Base-by-base conservation (phyloP, 2,113 vertebrate species). In the Ctenomys sociabilis region DNA sequence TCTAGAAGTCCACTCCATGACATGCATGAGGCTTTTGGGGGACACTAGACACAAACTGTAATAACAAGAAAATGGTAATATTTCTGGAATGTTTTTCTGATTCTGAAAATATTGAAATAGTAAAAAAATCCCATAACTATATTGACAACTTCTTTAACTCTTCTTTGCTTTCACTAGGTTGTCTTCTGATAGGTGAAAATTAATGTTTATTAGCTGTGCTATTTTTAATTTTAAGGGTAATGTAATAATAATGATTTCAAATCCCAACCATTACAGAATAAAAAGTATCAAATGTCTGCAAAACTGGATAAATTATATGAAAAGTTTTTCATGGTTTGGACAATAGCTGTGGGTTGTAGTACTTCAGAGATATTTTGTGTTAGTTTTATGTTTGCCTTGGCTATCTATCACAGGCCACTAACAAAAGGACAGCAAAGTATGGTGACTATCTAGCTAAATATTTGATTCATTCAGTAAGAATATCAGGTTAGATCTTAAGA, bases 71-170 rank as follows among this genome's bases (percentile, higher is more conserved):
- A 91, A 81, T 85, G 77, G 54, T 82, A 32, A 78, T 78, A 75
- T 10, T 72, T 7, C 37, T 91, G 49, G 37, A 81, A 66, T 49
- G 21, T 75, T 85, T 89, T 83, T 80, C n/a, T 75, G 5, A 64
- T 82, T 93, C 73, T 88, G 89, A 91, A 37, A 93, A 86, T 83
- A 84, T 91, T 75, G 80, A 88, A 88, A 70, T 88, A 85, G 30
- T 91, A 43, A 32, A 93, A 93, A 91, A 77, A 70, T 91, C 83
- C 12, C 17, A 4, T 64, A n/a, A 59, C 13, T 90, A 19, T 89
- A 61, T 35, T 93, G 81, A 85, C 30, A 72, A 19, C 59, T 73
- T 90, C 84, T 85, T 78, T 95, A 75, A 61, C 37, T 80, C 13
- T 32, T 83, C 70, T 61, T 24, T 88, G 11, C 24, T 84, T 87